Conservation (phyloP, 2,113 vertebrate species). For the Lamprotornis superbus region DNA sequence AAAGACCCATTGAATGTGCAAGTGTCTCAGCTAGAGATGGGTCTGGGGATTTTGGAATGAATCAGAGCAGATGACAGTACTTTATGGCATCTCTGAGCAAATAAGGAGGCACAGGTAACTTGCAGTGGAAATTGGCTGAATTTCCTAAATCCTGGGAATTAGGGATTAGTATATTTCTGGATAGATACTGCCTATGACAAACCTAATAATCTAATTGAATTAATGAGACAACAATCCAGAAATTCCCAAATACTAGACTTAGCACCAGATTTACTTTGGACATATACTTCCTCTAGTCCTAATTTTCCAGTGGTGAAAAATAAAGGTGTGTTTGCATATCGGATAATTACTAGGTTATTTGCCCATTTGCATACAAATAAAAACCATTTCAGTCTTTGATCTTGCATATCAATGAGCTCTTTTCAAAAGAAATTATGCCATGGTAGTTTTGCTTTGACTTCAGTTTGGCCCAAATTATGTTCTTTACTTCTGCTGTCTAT, state of each 20-base stretch:
- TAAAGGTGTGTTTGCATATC: neutral
- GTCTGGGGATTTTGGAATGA: neutral
- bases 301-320: neutral
- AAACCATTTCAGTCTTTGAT: neutral
- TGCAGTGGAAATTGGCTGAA: neutral
- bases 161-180: neutral
- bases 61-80: neutral
- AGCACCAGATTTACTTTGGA: neutral
- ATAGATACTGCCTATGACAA: neutral
- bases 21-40: neutral
- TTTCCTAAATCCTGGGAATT: neutral
- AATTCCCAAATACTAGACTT: neutral
- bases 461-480: neutral
- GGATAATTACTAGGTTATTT: neutral
- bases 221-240: neutral
- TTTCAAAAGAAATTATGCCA: neutral
- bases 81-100: neutral
- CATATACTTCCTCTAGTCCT: neutral
- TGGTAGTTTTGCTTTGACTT: neutral
- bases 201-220: neutral
- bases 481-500: neutral
- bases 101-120: neutral
- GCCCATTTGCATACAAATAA: neutral
- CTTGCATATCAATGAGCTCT: neutral
- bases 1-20: neutral